Evolutionary conservation across 2,888 invertebrate genomes (phyloP), one percentile per base, ranked within the genome.

Genomic region (Eupithecia dodoneata): DNA sequence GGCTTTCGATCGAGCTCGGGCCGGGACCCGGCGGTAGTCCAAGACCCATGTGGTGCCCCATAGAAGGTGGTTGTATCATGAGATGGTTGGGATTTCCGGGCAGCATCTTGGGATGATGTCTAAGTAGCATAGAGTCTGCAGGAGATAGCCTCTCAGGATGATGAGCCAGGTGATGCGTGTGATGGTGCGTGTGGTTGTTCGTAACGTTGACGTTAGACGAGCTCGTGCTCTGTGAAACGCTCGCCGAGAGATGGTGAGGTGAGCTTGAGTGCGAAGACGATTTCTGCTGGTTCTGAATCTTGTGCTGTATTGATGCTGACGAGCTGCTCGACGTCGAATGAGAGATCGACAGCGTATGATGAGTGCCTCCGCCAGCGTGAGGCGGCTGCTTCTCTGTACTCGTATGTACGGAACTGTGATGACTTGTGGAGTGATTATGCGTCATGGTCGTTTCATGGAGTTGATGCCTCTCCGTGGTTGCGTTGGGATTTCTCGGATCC

Each of bases 61-160:
- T 95, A 72, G 96, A 95, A 6, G 96, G 96, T 3, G 96, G 96
- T 83, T 96, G 96, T 77, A 96, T 96, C 96, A 96, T 96, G 72
- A 96, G 89, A 83, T 96, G 96, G 87, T 96, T 96, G 63, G 94
- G 94, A 87, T 96, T 95, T 12, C 95, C 94, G 71, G 96, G 95
- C 69, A 96, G 89, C 91, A 96, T 94, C 86, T 95, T 95, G 18
- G 95, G 93, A 81, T 95, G 95, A 87, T 95, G 95, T 72, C 95
- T 89, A 74, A 95, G 86, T 67, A 94, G 87, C 93, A 95, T 95
- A 9, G 95, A 94, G 84, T 95, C 95, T 3, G 96, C 96, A 0
- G 97, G 97, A 59, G 97, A 96, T 70, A 97, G 88, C 79, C 97
- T 93, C 83, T 97, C 97, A 81, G 97, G 97, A 84, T 97, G 97